Percentiles rank a stretch among this genome's conserved stretches.
These are phyloP conservation scores for Cephalopachus bancanus DNA, from an alignment of 2,797 vertebrate genomes.

Conservation along the genomic window DNA sequence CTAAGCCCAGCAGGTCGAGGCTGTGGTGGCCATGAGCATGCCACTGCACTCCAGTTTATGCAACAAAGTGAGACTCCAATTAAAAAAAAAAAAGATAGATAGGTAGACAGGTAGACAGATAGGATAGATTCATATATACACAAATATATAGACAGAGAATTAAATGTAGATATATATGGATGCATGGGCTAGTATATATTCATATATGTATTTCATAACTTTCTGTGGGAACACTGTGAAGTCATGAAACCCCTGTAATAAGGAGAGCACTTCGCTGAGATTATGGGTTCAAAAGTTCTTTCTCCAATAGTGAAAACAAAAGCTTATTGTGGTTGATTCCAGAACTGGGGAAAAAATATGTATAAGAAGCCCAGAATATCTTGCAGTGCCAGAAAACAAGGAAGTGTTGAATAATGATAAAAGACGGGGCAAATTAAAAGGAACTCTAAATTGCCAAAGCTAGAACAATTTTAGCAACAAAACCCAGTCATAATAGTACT, in stretches of 20 bases:
- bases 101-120: too few species aligned
- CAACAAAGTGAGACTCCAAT: too few species aligned
- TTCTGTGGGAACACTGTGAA: neutral
- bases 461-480: neutral
- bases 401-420: neutral
- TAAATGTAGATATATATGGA: neutral
- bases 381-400: conserved; percentile 27
- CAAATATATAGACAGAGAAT: neutral
- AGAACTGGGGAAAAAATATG: neutral
- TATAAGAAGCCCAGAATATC: neutral
- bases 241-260: neutral
- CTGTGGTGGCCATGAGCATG: too few species aligned
- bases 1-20: too few species aligned
- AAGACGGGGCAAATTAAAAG: neutral
- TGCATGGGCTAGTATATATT: neutral
- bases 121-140: neutral
- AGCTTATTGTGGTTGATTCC: neutral
- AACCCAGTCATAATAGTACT: neutral
- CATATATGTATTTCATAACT: neutral
- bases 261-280: neutral
- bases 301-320: neutral
- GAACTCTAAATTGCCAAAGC: neutral
- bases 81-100: too few species aligned
- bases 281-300: neutral
- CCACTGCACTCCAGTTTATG: too few species aligned